Base-by-base conservation (phyloP, 2,113 vertebrate species). In the Chionodraco myersi region DNA sequence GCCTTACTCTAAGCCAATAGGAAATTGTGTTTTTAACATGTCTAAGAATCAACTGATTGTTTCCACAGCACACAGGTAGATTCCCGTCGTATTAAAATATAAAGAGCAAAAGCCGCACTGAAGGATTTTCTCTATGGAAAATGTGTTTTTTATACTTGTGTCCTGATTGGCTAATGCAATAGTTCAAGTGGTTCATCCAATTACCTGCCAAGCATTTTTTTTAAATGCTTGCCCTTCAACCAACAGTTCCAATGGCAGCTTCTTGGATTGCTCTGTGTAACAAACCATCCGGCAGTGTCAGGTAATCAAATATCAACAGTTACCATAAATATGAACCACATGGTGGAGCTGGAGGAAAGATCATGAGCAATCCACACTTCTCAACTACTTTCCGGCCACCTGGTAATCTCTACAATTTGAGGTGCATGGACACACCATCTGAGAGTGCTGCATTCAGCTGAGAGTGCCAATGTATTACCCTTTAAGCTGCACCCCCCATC, bases 401-500 rank as follows among this genome's bases (percentile, higher is more conserved):
- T 60, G 51, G 49, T 61, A 45, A 64, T 66, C 54, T 75, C 23
- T 65, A 71, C 41, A 67, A 48, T 34, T 12, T 21, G 34, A 66
- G 64, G 70, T 56, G 48, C 56, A 73, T 65, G 77, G 59, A 72
- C 30, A 16, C 34, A 65, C 36, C 54, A 9, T 62, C 47, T 56
- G 64, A 85, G 26, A 15, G 1, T 36, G 51, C 65, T 63, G 9
- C 78, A 80, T 71, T 77, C 48, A 53, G 52, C 70, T 84, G 74
- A 79, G 79, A 67, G 49, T 72, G 75, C 78, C 64, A 62, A 14
- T 44, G 58, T 51, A 53, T 88, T 69, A 59, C 10, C 73, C 36
- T 26, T 74, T 74, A 69, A 85, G 47, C 70, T 83, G 75, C 73
- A 68, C 64, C 78, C 64, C 78, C 72, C 82, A 86, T 54, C 65